phyloP scores from a whole-genome alignment of 2,113 vertebrate species.

The Myocastor coypus region DNA sequence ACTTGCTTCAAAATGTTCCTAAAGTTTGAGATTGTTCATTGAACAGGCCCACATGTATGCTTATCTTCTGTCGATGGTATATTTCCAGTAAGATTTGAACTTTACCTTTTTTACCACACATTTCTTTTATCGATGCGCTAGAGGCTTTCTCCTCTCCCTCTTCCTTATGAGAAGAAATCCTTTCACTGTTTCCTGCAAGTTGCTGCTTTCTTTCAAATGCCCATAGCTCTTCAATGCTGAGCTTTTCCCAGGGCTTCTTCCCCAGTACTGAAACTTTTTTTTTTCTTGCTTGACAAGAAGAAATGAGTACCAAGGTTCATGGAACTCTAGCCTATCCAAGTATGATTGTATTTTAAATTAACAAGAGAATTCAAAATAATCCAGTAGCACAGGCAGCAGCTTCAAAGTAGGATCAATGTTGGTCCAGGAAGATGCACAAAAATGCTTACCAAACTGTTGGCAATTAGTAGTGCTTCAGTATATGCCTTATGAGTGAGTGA shows the following conservation, averaged over 20 bases:
- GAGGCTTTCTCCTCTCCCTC: background rate
- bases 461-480: background rate
- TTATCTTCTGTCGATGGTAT: background rate
- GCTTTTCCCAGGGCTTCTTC: background rate
- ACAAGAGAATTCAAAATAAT: background rate
- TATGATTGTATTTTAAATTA: background rate
- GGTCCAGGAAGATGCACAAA: background rate
- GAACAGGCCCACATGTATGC: background rate
- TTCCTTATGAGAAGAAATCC: background rate
- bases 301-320: background rate
- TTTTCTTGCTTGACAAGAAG: background rate
- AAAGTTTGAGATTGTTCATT: background rate
- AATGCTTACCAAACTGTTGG: background rate
- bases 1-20: background rate
- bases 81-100: background rate
- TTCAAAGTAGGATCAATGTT: background rate
- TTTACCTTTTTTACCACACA: background rate
- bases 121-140: background rate
- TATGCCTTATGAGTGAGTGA: background rate
- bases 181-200: background rate
- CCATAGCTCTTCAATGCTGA: background rate
- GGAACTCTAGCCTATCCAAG: background rate
- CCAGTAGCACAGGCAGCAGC: background rate
- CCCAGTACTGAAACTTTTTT: background rate
- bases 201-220: background rate